Percentiles rank a stretch among this genome's conserved stretches.
Conservation (phyloP, 2,797 vertebrate species). For the Microctenopoma stevenorrisi region DNA sequence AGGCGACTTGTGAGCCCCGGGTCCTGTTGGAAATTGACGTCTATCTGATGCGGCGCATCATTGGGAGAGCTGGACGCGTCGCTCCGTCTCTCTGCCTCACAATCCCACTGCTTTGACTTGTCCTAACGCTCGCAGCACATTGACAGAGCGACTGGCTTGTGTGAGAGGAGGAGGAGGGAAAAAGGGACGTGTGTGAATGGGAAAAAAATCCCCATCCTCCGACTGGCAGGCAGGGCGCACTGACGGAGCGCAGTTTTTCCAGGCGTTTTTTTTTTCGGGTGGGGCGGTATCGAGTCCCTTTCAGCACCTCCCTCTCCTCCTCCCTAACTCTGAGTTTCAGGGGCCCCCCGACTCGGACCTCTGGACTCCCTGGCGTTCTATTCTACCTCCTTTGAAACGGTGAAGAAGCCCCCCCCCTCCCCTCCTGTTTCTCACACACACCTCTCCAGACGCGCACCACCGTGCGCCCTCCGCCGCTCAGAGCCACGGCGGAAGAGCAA, state of each 20-base stretch:
- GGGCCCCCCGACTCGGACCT: constrained; percentile 66
- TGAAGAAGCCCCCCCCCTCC: constrained; percentile 32
- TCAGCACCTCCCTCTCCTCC: constrained; percentile 67
- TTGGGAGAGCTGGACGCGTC: constrained; percentile 56
- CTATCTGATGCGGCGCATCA: constrained; percentile 57
- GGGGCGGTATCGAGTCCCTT: constrained; percentile 65
- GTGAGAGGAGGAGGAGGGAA: constrained; percentile 66
- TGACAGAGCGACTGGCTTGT: constrained; percentile 82
- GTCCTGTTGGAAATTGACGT: constrained; percentile 31
- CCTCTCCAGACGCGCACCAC: constrained; percentile 31
- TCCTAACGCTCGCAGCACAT: constrained; percentile 76
- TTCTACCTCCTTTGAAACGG: constrained; percentile 61
- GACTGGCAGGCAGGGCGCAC: constrained; percentile 77
- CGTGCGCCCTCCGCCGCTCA: constrained; percentile 17
- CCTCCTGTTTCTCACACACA: neutral
- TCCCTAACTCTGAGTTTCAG: constrained; percentile 54
- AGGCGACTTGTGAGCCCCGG: constrained; percentile 28
- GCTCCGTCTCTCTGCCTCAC: constrained; percentile 66
- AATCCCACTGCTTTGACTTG: constrained; percentile 79
- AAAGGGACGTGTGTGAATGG: constrained; percentile 64
- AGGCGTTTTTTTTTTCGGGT: constrained; percentile 50
- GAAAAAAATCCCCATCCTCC: constrained; percentile 78
- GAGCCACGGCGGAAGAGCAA: constrained; percentile 54
- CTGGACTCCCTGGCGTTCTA: constrained; percentile 67
- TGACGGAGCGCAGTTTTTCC: constrained; percentile 73